Evolutionary conservation across 1,140 invertebrate genomes (phyloP), one percentile per base, ranked within the genome.

Genomic region (Drosophila ohnishii): DNA sequence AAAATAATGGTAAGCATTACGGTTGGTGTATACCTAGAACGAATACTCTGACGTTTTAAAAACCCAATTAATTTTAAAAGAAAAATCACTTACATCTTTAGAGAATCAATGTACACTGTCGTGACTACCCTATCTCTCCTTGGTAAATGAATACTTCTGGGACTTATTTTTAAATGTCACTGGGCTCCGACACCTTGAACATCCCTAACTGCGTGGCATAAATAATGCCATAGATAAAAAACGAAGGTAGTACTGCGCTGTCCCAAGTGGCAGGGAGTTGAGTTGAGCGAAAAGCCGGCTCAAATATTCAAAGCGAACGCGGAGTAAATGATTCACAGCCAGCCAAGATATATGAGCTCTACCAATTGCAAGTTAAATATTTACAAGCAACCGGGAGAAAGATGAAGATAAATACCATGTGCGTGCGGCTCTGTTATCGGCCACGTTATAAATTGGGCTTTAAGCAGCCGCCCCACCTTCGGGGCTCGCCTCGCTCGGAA

Each of bases 301-400:
- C 34, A 65, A 75, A 56, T 75, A 78, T 80, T 80, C 80, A 75
- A 76, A 67, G 76, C 56, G 76, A 82, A 48, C 40, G 47, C 64
- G 72, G 53, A 66, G 72, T 79, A 87, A 76, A 86, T 79, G 79
- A 86, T 77, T 76, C 75, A 69, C 47, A 62, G 79, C 72, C 77
- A 59, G 40, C 37, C 50, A 57, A 76, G 65, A 84, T 77, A 80
- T 70, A 75, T 75, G 55, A 45, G 61, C 80, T 65, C 47, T 11
- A 44, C 50, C 66, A 75, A 84, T 84, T 80, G 83, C 71, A 82
- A 65, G 67, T 84, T 80, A 83, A 84, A 88, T 87, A 88, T 87
- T 88, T 84, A 78, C 81, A 65, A 82, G 64, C 48, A 53, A 32
- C 48, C 53, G 25, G 34, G 16, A 59, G 39, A 35, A 42, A 55